These are phyloP conservation scores for Noturus placidus DNA, from an alignment of 2,113 vertebrate genomes.

Conservation along the genomic window DNA sequence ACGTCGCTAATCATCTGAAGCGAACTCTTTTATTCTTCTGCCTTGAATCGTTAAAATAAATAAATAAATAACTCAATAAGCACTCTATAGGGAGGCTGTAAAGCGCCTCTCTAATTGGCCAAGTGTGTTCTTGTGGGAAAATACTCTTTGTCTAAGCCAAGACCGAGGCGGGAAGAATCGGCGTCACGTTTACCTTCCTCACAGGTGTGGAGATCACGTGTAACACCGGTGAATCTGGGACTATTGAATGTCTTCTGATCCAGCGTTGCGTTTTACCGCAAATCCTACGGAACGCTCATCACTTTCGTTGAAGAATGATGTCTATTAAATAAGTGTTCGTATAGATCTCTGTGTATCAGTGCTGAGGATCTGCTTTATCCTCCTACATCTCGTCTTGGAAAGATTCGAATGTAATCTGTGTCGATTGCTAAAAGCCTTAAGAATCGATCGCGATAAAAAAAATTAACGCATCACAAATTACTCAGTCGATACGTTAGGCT, in stretches of 20 bases:
- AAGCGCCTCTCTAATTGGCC: conserved; percentile 2
- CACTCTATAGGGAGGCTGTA: conserved; percentile 12
- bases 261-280: neutral
- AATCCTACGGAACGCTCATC: neutral
- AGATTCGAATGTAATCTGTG: neutral
- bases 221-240: neutral
- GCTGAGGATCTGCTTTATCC: neutral
- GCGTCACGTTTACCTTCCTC: neutral
- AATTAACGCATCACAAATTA: no score
- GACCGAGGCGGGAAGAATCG: conserved; percentile 18
- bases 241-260: neutral
- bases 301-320: neutral
- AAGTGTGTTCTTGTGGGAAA: conserved; percentile 5
- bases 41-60: neutral
- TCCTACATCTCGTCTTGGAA: neutral
- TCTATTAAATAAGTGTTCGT: neutral
- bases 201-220: neutral
- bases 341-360: neutral
- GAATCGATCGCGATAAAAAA: neutral
- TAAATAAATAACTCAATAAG: neutral
- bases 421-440: neutral
- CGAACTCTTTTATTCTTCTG: neutral
- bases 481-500: neutral
- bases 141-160: neutral
- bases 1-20: neutral